A percentile compares a stretch with the other conserved stretches of the same genome.
phyloP scores from a whole-genome alignment of 2,888 invertebrate genomes.

The Heliconius sara region DNA sequence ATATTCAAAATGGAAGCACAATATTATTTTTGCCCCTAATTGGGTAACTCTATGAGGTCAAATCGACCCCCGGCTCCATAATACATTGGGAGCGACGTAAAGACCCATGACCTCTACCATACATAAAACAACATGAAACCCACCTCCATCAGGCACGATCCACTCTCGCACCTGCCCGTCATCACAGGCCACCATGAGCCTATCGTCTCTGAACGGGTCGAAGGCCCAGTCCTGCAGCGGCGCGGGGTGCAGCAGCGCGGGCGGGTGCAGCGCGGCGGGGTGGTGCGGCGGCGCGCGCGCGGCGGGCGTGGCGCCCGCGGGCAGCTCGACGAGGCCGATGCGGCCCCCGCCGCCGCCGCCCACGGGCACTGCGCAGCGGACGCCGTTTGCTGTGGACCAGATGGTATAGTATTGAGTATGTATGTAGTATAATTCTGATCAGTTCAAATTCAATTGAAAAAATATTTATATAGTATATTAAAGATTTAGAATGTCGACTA shows the following conservation, averaged over 20 bases:
- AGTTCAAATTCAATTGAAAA: no score
- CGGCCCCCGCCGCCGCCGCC: conserved; percentile 85
- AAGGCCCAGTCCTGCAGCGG: conserved; percentile 96
- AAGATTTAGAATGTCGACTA: no score
- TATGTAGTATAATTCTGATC: no score
- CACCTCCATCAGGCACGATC: conserved; percentile 89
- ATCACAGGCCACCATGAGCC: conserved; percentile 94
- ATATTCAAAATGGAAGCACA: no score
- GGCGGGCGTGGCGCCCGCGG: conserved; percentile 62
- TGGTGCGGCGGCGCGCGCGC: conserved; percentile 73
- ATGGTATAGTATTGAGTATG: not conserved
- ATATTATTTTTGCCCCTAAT: no score
- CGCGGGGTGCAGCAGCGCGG: conserved; percentile 95
- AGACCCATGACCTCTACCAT: no score
- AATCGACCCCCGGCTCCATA: no score
- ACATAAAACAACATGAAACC: conserved; percentile 35
- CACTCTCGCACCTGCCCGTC: conserved; percentile 93
- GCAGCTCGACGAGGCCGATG: conserved; percentile 90
- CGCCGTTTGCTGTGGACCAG: conserved; percentile 88
- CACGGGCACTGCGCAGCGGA: conserved; percentile 95
- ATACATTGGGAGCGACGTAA: no score
- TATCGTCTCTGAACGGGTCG: conserved; percentile 94
- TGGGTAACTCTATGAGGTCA: no score
- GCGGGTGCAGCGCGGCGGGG: conserved; percentile 93
- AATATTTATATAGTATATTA: no score